phyloP scores from a whole-genome alignment of 35 echinoderm and acorn worm genomes.

The Eucidaris tribuloides region DNA sequence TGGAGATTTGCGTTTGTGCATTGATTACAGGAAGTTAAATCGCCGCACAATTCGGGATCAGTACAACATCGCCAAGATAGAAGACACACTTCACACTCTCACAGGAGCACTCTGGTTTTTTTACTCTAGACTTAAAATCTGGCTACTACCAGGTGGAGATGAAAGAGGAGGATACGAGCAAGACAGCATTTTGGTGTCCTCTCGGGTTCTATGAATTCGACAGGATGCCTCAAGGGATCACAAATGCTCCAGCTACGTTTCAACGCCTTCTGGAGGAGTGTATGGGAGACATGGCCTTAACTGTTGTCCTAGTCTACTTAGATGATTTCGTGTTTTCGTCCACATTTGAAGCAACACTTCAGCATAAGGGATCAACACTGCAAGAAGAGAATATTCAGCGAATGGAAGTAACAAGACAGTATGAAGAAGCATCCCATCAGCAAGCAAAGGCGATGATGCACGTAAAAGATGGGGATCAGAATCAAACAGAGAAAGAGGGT shows the following conservation, averaged over 20 bases:
- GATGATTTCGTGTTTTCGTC: conserved; percentile 57
- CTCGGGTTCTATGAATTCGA: conserved; percentile 69
- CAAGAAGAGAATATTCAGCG: too few relatives aligned
- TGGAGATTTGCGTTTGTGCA: conserved; percentile 37
- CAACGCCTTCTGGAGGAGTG: conserved; percentile 27
- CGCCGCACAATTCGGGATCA: conserved; percentile 38
- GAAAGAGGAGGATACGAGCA: conserved; percentile 51
- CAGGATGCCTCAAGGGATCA: conserved; percentile 55
- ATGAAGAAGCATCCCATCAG: too few relatives aligned
- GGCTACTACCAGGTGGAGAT: conserved; percentile 80
- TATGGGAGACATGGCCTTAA: not conserved
- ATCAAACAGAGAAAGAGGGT: too few relatives aligned
- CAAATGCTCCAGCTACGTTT: conserved; percentile 62
- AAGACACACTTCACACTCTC: conserved; percentile 62
- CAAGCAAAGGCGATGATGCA: too few relatives aligned
- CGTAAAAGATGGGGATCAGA: too few relatives aligned
- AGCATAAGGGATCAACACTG: not conserved
- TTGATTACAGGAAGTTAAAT: conserved; percentile 55
- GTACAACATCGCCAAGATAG: conserved; percentile 30
- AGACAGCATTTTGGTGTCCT: conserved; percentile 61
- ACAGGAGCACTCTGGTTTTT: conserved; percentile 50
- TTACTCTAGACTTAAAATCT: conserved; percentile 70
- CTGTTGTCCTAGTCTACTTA: conserved; percentile 53
- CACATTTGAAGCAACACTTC: conserved; percentile 6
- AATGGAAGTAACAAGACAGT: too few relatives aligned